These are phyloP conservation scores for Trachops cirrhosus DNA, from an alignment of 2,797 vertebrate species.

Conservation along the genomic window DNA sequence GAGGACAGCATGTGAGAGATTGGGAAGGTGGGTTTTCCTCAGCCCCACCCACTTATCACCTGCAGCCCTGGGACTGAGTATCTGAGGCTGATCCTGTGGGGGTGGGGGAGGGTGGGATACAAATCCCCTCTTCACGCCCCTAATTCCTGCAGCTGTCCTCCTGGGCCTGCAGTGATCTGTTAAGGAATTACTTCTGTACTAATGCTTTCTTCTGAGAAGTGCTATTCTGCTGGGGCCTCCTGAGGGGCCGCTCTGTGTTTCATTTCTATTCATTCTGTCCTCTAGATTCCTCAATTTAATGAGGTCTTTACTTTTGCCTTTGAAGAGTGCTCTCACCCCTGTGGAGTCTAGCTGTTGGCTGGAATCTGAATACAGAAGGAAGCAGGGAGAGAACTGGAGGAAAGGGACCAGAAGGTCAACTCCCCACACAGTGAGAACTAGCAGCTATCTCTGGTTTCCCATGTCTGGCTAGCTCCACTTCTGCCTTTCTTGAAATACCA, in stretches of 20 bases:
- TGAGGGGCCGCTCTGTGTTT: not conserved
- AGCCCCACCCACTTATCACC: not conserved
- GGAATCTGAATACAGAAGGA: constrained; percentile 18
- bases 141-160: not conserved
- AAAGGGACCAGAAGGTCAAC: not conserved
- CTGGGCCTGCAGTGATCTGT: not conserved
- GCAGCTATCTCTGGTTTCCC: not conserved
- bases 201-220: constrained; percentile 14
- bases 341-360: constrained; percentile 14
- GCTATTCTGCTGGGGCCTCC: constrained; percentile 8
- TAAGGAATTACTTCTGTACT: constrained; percentile 8
- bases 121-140: not conserved
- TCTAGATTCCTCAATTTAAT: constrained; percentile 47
- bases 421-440: not conserved
- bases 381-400: not conserved
- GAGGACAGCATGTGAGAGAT: not conserved
- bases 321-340: constrained; percentile 28
- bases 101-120: rapidly evolving
- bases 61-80: not conserved
- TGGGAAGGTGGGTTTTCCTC: not conserved
- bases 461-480: not conserved
- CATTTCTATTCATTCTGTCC: constrained; percentile 49
- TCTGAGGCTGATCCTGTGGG: not conserved
- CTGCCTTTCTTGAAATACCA: not conserved
- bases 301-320: constrained; percentile 62